Evolutionary conservation across 1,140 invertebrate species (phyloP), one percentile per base, ranked within the genome.

Genomic region (Drosophila gunungcola): DNA sequence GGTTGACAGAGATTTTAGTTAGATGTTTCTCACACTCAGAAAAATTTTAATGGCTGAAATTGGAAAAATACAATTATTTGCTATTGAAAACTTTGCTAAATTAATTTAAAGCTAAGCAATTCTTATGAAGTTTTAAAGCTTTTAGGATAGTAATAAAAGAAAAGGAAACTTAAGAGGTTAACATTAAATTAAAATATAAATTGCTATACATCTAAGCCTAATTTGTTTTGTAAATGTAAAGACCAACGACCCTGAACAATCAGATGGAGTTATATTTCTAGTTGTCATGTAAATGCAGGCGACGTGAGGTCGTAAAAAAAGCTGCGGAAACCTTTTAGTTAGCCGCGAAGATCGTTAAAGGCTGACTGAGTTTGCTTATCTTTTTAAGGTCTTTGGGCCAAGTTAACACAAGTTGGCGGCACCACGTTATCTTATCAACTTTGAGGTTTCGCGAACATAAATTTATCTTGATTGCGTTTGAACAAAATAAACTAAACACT

Each of bases 231-330:
- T 36, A 13, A 38, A 11, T 12, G 34, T n/a, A 42, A 34, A 57
- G 80, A 77, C 56, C 81, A 80, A 79, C 72, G 80, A 84, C 76
- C 80, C 80, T 84, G 52, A 43, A 27, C 46, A 43, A 27, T 51
- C 13, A 61, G 41, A 67, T 78, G 42, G 6, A 21, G 21, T 49
- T 68, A 10, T 57, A 46, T 56, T 29, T 77, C 61, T 51, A 51
- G 61, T 73, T 85, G 81, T 84, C 62, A 77, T 80, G 77, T 76
- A 80, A 84, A 85, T 64, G 54, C 21, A 38, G 43, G 39, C 32
- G 64, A 68, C 69, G 78, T 75, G 63, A 73, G 84, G 58, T 53
- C 60, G 78, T 83, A 73, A 80, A 83, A 78, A 49, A 52, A 21
- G 16, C 29, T 5, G 32, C 45, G 42, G 16, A 64, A 51, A 63